A percentile compares a stretch with the other conserved stretches of the same genome.
Conservation (phyloP, 2,113 vertebrate genomes). For the Pionites leucogaster region DNA sequence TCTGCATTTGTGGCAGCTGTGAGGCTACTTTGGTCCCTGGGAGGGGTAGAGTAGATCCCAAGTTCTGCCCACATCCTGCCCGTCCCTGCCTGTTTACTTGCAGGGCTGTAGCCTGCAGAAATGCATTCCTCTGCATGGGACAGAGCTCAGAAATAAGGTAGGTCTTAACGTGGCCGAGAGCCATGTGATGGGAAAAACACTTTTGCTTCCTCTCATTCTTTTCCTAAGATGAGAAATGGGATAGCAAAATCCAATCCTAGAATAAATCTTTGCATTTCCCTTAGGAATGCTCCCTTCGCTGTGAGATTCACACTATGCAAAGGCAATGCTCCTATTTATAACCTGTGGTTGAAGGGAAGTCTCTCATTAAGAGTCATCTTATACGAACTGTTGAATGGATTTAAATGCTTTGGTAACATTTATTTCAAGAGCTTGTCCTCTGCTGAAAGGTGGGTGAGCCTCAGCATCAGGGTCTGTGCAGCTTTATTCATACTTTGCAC, state of each 20-base stretch:
- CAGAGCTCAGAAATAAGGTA: neutral
- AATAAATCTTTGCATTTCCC: neutral
- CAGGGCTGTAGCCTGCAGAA: neutral
- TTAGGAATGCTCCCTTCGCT: neutral
- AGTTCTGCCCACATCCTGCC: constrained; percentile 62
- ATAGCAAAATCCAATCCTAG: neutral
- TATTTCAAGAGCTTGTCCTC: neutral
- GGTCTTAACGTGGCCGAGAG: neutral
- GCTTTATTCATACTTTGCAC: neutral
- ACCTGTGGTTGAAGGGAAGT: constrained; percentile 36
- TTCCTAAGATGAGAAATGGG: neutral
- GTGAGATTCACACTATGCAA: neutral
- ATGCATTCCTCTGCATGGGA: neutral
- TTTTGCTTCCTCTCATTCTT: neutral
- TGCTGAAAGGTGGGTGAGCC: neutral
- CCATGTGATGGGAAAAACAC: neutral
- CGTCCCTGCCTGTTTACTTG: constrained; percentile 42
- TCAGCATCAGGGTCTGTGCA: neutral
- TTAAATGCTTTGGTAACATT: neutral
- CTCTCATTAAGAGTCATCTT: constrained; percentile 22
- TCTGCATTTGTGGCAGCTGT: constrained; percentile 7
- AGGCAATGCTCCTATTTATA: constrained; percentile 33
- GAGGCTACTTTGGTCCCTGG: constrained; percentile 60
- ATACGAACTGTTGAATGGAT: neutral
- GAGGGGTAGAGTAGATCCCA: constrained; percentile 36